phyloP scores from a whole-genome alignment of 2,797 vertebrate genomes.

The Graptemys geographica region DNA sequence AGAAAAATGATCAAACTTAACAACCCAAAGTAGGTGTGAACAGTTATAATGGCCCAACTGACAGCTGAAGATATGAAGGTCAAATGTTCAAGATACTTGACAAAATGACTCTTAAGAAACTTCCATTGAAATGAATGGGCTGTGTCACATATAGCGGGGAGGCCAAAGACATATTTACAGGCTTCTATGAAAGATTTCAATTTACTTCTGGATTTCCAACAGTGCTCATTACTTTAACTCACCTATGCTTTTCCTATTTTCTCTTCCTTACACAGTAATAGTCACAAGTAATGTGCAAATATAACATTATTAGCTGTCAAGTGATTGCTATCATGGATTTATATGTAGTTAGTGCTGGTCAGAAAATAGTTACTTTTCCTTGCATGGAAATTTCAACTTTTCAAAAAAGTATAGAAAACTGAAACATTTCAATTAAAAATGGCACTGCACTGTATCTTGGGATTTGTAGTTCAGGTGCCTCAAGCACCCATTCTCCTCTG shows the following conservation, averaged over 20 bases:
- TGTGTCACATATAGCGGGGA: neutral
- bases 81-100: neutral
- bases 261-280: neutral
- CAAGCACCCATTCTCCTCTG: too few relatives aligned
- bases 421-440: too few relatives aligned
- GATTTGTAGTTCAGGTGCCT: too few relatives aligned
- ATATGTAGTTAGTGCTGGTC: neutral
- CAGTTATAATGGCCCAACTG: neutral
- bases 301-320: neutral
- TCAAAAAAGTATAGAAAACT: too few relatives aligned
- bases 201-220: neutral
- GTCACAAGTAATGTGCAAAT: neutral
- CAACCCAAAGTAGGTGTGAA: neutral
- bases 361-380: neutral
- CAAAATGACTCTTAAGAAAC: neutral
- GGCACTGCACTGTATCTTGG: too few relatives aligned
- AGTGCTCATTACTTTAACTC: neutral
- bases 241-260: neutral
- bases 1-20: neutral
- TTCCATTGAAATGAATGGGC: neutral
- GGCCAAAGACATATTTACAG: neutral
- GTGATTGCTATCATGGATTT: neutral
- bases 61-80: neutral
- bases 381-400: neutral
- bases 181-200: neutral